phyloP scores from a whole-genome alignment of 2,113 vertebrate species.

The Callionymus lyra region DNA sequence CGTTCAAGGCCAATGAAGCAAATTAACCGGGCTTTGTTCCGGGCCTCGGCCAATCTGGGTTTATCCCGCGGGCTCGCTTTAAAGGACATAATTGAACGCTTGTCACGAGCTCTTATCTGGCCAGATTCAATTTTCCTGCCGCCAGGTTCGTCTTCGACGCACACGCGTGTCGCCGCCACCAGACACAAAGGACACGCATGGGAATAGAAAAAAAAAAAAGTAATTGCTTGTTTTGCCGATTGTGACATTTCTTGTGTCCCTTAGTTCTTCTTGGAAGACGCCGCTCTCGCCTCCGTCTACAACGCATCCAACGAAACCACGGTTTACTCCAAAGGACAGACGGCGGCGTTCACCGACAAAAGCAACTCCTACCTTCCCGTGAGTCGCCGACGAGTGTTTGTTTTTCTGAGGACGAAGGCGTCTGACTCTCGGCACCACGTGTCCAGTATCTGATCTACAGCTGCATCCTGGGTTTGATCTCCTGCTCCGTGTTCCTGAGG shows the following conservation, averaged over 20 bases:
- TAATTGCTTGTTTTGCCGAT: too few species aligned
- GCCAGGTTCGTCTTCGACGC: not conserved
- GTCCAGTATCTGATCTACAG: conserved; percentile 95
- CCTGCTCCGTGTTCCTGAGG: conserved; percentile 92
- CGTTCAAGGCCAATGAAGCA: conserved; percentile 37
- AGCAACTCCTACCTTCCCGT: conserved; percentile 92
- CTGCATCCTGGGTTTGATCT: conserved; percentile 91
- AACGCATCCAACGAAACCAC: conserved; percentile 80
- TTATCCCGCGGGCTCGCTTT: conserved; percentile 34
- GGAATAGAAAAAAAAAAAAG: too few species aligned
- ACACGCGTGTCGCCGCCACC: too few species aligned
- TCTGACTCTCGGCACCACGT: conserved; percentile 8
- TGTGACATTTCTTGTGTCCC: conserved; percentile 4
- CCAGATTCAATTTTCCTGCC: conserved; percentile 28
- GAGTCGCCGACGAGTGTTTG: conserved; percentile 58
- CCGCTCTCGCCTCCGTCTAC: conserved; percentile 51
- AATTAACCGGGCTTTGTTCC: conserved; percentile 46
- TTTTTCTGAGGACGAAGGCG: not conserved
- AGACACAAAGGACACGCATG: too few species aligned
- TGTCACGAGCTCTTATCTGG: conserved; percentile 39
- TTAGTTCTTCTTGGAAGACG: conserved; percentile 86
- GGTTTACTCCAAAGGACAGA: conserved; percentile 61
- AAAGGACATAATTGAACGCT: conserved; percentile 47
- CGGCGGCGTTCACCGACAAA: conserved; percentile 66
- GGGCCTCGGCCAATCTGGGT: conserved; percentile 37